Evolutionary conservation across 1,140 invertebrate species (phyloP).

Genomic region (Atta texana): DNA sequence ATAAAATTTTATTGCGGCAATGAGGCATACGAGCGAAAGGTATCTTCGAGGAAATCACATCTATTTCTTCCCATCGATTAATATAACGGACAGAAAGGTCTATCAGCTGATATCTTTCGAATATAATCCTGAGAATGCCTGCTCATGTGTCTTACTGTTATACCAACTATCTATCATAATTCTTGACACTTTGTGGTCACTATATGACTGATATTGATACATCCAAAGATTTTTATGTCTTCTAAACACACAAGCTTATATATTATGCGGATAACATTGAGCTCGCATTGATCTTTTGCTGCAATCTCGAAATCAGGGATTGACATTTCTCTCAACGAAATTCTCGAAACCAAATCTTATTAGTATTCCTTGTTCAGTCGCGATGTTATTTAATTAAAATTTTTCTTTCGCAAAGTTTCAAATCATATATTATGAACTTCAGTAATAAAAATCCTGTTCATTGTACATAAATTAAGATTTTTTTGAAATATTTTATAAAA

Average conservation of each 20-base stretch:
- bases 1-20: conserved; percentile 50
- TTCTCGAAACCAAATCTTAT: not conserved
- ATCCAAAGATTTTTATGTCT: not conserved
- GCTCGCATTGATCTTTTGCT: not conserved
- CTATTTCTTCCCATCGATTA: conserved; percentile 40
- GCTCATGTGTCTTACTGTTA: conserved; percentile 18
- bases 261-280: not conserved
- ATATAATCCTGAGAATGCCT: conserved; percentile 38
- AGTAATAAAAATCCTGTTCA: not conserved
- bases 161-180: conserved; percentile 63
- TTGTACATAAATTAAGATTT: not conserved
- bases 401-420: not conserved
- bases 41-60: conserved; percentile 28
- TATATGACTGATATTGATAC: conserved; percentile 3
- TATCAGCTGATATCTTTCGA: conserved; percentile 44
- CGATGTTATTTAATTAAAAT: not conserved
- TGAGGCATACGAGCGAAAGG: conserved; percentile 21
- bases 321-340: not conserved
- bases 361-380: not conserved
- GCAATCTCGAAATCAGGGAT: not conserved
- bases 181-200: conserved; percentile 59
- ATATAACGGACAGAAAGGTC: not conserved
- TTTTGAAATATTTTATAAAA: conserved; percentile 25
- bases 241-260: not conserved
- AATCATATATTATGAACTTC: not conserved